Conservation (phyloP, 2,797 vertebrate species). For the Hirundo rustica region DNA sequence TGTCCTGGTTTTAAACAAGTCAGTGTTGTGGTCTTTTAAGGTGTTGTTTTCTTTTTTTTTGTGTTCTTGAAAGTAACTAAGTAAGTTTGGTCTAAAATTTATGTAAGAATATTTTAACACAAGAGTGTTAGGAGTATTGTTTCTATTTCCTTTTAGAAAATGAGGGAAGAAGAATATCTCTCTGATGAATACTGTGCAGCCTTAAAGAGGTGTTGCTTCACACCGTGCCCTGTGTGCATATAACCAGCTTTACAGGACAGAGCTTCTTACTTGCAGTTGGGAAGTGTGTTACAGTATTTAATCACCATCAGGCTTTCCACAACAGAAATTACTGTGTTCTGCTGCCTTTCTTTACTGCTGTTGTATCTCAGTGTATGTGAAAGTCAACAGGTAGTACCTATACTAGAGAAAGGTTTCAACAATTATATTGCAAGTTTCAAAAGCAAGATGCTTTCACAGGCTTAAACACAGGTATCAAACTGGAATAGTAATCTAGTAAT, state of each 20-base stretch:
- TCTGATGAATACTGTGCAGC: neutral
- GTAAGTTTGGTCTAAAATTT: neutral
- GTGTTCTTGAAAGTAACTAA: neutral
- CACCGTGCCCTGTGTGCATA: neutral
- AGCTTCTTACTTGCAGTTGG: neutral
- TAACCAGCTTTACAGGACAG: neutral
- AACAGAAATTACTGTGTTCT: neutral
- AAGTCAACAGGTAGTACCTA: neutral
- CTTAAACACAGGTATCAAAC: neutral
- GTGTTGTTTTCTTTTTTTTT: neutral
- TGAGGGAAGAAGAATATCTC: neutral
- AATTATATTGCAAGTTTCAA: neutral
- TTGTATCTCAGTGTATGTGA: neutral
- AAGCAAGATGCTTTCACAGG: neutral
- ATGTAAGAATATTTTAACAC: neutral
- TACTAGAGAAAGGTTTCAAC: neutral
- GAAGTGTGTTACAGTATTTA: constrained; percentile 1
- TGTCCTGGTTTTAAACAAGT: neutral
- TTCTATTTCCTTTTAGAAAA: neutral
- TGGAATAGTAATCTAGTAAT: neutral
- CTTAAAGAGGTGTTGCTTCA: neutral
- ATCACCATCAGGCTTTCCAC: neutral
- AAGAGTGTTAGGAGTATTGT: neutral
- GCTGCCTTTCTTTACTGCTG: neutral
- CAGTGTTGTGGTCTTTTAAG: neutral